Percentiles rank a stretch among this genome's conserved stretches.
Conservation (phyloP, 2,888 invertebrate genomes). For the Melieria omissa region DNA sequence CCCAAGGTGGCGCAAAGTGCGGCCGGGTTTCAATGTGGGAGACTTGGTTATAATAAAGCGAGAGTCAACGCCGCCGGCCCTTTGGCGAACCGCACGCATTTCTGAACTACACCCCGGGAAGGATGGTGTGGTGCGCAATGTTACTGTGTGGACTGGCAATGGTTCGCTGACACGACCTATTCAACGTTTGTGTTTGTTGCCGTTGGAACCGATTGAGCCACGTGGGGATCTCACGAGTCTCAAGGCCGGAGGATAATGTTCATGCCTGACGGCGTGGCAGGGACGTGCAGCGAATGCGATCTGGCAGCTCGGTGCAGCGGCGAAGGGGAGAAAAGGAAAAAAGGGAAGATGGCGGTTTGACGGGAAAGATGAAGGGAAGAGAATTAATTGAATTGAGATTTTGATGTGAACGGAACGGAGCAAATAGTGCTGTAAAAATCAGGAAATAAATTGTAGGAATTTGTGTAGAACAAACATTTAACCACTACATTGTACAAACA, state of each 20-base stretch:
- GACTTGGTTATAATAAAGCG: slow-evolving; percentile 27
- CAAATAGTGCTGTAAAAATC: too few relatives aligned
- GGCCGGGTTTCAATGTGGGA: slow-evolving; percentile 35
- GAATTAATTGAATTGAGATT: too few relatives aligned
- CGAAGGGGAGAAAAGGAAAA: too few relatives aligned
- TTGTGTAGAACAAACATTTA: too few relatives aligned
- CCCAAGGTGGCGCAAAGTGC: slow-evolving; percentile 35
- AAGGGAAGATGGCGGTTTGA: too few relatives aligned
- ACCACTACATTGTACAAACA: too few relatives aligned
- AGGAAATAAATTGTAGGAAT: too few relatives aligned
- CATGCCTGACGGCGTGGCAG: too few relatives aligned
- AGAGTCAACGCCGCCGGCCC: slow-evolving; percentile 21
- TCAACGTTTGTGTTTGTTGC: slow-evolving; percentile 14
- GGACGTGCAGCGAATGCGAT: too few relatives aligned
- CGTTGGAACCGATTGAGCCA: slow-evolving; percentile 27
- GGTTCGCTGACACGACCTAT: slow-evolving; percentile 14
- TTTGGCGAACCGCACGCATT: slow-evolving; percentile 29
- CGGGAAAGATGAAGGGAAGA: too few relatives aligned
- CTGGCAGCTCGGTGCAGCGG: too few relatives aligned
- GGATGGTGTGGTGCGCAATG: slow-evolving; percentile 26
- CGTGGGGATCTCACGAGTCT: slow-evolving; percentile 8
- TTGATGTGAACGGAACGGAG: too few relatives aligned
- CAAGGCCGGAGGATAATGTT: slow-evolving; percentile 26
- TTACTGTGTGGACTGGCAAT: slow-evolving; percentile 20
- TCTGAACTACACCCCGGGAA: slow-evolving; percentile 5